Evolutionary conservation across 2,797 vertebrate species (phyloP).

Genomic region (Otus scops): DNA sequence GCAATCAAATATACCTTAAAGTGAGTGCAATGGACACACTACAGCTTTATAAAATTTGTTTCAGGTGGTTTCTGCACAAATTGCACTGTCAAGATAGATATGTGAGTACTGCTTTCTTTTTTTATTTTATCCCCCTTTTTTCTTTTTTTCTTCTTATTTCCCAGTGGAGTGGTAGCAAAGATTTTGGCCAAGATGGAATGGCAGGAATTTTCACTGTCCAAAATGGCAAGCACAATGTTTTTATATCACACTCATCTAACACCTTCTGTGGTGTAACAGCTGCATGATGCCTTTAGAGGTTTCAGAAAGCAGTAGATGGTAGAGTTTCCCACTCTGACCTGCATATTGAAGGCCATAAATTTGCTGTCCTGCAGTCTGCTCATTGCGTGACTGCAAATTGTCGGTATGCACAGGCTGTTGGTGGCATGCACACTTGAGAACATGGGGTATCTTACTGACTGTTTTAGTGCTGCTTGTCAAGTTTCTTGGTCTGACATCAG

Average conservation of each 20-base stretch:
- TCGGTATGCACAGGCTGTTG: rapidly evolving
- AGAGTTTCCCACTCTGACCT: background rate
- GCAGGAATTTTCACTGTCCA: background rate
- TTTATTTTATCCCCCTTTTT: no score
- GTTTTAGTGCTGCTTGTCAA: background rate
- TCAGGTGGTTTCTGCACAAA: background rate
- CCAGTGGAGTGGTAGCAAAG: background rate
- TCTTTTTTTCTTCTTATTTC: background rate
- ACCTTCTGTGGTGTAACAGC: background rate
- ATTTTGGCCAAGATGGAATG: background rate
- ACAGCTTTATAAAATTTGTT: background rate
- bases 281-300: background rate
- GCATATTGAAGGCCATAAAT: background rate
- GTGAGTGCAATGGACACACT: background rate
- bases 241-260: background rate
- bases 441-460: background rate
- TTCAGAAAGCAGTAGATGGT: background rate
- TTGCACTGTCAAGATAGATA: background rate
- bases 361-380: background rate
- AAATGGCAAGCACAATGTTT: background rate
- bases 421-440: background rate
- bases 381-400: background rate
- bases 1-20: background rate
- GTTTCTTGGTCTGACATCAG: background rate
- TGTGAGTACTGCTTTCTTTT: background rate